phyloP scores from a whole-genome alignment of 2,113 vertebrate genomes.

The Upupa epops region DNA sequence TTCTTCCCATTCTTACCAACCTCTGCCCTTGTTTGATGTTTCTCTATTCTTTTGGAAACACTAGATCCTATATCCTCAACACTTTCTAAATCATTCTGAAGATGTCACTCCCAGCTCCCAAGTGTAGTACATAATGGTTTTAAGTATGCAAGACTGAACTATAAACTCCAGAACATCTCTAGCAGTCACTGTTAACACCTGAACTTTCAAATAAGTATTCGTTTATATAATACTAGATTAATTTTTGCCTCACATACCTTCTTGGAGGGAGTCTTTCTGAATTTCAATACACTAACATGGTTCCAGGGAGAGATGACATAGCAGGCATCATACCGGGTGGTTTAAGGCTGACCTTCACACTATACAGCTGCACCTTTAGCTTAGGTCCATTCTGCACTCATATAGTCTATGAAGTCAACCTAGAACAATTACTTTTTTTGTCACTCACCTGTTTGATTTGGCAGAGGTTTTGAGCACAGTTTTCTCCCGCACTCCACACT shows the following conservation, averaged over 20 bases:
- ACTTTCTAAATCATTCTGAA: conserved; percentile 24
- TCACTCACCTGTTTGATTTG: conserved; percentile 71
- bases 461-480: conserved; percentile 64
- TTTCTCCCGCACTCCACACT: conserved; percentile 67
- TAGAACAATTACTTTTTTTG: conserved; percentile 37
- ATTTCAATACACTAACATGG: conserved; percentile 1
- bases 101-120: not conserved
- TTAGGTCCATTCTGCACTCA: conserved; percentile 30
- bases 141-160: not conserved
- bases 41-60: not conserved
- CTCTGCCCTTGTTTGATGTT: not conserved
- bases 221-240: conserved; percentile 4
- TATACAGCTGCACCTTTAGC: conserved; percentile 24
- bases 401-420: not conserved
- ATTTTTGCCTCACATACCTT: not conserved
- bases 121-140: not conserved
- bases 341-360: not conserved
- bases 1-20: conserved; percentile 29
- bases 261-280: conserved; percentile 9
- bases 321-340: not conserved
- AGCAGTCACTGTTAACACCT: conserved; percentile 16
- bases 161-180: not conserved
- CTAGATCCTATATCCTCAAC: conserved; percentile 8
- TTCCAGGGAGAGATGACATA: conserved; percentile 24
- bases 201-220: conserved; percentile 52